Evolutionary conservation across 2,113 vertebrate genomes (phyloP).

Genomic region (Psammodynastes pulverulentus): DNA sequence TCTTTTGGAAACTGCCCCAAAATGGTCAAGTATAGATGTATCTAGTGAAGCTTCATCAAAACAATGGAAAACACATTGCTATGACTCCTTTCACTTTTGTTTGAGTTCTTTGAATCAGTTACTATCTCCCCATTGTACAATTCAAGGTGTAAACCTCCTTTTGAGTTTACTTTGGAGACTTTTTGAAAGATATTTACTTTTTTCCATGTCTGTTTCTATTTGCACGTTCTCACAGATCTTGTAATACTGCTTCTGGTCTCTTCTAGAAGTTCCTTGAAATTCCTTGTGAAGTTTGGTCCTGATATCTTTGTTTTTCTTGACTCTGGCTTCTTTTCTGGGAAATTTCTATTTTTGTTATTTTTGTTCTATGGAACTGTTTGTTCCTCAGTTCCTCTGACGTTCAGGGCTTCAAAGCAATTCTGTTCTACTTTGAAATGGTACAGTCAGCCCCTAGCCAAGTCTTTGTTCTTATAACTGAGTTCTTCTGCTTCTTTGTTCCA

Average conservation of each 20-base stretch:
- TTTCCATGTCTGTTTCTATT: not conserved
- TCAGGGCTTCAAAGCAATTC: not conserved
- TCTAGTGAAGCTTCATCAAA: no score
- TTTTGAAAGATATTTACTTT: not conserved
- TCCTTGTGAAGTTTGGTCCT: not conserved
- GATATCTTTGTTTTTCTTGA: no score
- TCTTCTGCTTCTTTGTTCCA: not conserved
- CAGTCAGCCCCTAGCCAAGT: not conserved
- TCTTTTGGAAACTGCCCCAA: no score
- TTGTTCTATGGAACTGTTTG: no score
- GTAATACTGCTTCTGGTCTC: not conserved
- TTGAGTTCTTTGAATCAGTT: no score
- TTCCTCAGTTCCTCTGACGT: not conserved
- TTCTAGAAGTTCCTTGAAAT: not conserved
- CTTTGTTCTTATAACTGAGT: not conserved
- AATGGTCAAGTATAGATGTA: no score
- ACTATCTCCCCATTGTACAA: no score
- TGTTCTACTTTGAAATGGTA: not conserved
- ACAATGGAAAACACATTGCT: no score
- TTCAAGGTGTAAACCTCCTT: not conserved
- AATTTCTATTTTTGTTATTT: no score
- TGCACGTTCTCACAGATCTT: not conserved
- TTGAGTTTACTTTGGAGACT: not conserved
- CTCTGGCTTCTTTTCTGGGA: no score
- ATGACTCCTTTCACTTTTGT: no score